Percentiles rank a stretch among this genome's conserved stretches.
phyloP scores from a whole-genome alignment of 2,797 vertebrate genomes.

The Acipenser transmontanus region DNA sequence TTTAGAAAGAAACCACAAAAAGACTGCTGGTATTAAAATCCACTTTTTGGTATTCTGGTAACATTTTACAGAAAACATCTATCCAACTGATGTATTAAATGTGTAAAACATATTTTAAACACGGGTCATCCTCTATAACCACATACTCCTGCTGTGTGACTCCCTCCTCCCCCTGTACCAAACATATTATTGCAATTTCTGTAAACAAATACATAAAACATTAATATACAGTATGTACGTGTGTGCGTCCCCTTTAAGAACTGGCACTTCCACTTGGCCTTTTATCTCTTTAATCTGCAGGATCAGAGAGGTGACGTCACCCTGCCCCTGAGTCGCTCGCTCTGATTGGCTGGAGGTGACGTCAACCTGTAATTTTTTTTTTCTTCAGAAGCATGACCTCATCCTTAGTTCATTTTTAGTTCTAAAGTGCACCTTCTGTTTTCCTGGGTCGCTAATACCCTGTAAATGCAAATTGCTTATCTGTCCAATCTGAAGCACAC shows the following conservation, averaged over 20 bases:
- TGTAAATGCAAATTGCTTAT: slow-evolving; percentile 32
- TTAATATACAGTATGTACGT: not conserved
- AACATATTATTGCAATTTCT: too few relatives aligned
- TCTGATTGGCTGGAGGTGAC: slow-evolving; percentile 87
- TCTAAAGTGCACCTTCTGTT: slow-evolving; percentile 65
- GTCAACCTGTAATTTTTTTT: slow-evolving; percentile 62
- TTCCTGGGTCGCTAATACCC: slow-evolving; percentile 30
- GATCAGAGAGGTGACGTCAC: slow-evolving; percentile 72
- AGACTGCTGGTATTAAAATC: too few relatives aligned
- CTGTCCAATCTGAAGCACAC: slow-evolving; percentile 16
- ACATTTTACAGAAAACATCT: too few relatives aligned
- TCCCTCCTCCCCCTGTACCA: too few relatives aligned
- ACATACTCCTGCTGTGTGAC: too few relatives aligned
- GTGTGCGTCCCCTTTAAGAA: slow-evolving; percentile 34
- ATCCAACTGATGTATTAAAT: too few relatives aligned
- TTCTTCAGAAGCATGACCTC: slow-evolving; percentile 77
- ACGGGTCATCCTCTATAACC: too few relatives aligned
- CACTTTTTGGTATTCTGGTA: too few relatives aligned
- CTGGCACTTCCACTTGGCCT: slow-evolving; percentile 11
- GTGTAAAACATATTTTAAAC: too few relatives aligned
- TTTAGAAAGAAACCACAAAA: too few relatives aligned
- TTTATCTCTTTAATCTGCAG: slow-evolving; percentile 62
- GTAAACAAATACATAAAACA: too few relatives aligned
- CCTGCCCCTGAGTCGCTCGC: slow-evolving; percentile 51
- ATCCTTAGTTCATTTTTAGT: slow-evolving; percentile 73